Evolutionary conservation across 1,140 invertebrate species (phyloP), one percentile per base, ranked within the genome.

Genomic region (Hyles euphorbiae): DNA sequence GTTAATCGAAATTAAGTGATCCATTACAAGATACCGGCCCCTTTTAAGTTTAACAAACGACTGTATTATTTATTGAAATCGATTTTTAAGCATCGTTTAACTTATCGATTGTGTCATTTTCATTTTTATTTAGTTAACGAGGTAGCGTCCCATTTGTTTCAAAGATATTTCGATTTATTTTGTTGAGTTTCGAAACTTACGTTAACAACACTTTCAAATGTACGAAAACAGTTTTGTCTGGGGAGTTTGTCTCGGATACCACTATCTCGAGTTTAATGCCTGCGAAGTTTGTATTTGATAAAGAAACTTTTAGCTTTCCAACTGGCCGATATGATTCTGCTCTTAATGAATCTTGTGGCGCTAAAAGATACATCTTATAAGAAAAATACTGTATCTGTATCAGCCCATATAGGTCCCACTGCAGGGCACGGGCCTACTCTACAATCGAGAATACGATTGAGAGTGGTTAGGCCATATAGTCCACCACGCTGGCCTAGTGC

Each of bases 1-100:
- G 69, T 74, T 83, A 80, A 80, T 83, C 82, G 78, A 83, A 84
- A 87, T 83, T 85, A 87, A 87, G 84, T 84, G 84, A 87, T 85
- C 81, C 78, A 85, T 85, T 83, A 81, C 75, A 78, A 72, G 80
- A 80, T 81, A 84, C 80, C 72, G 71, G 76, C 67, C 67, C 63
- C 46, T 55, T 63, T 70, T 70, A 68, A 67, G 60, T 69, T 70
- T 65, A 68, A 78, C 68, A 72, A 74, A 78, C 68, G 70, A 74
- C 67, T 72, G 59, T 67, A 70, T 76, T 83, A 76, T 77, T 80
- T 83, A 76, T 48, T 81, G 61, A 68, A 63, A 79, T 72, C 75
- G 69, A 74, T 76, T 71, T 76, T 81, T 77, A 79, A 74, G 74
- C 70, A 58, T 78, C 75, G 74, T 78, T 77, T 68, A 70, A 58